phyloP scores from a whole-genome alignment of 2,113 vertebrate species.

The Urocitellus parryii region DNA sequence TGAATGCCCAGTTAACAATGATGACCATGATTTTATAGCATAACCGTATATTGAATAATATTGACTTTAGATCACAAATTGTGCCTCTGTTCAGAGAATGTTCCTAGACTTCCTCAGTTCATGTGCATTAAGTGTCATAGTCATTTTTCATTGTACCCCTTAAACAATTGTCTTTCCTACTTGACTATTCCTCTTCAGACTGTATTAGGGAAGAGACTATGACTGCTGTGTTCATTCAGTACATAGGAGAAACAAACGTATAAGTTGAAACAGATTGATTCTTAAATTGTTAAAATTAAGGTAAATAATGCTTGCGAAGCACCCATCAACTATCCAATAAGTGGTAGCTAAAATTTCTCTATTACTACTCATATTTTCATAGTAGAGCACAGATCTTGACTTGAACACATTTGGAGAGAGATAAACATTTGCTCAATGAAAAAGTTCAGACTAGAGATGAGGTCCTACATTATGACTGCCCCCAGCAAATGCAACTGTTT shows the following conservation, averaged over 20 bases:
- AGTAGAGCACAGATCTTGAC: neutral
- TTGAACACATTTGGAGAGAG: neutral
- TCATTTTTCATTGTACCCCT: neutral
- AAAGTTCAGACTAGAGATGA: neutral
- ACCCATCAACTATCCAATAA: neutral
- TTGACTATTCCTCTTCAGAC: neutral
- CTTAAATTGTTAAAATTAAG: neutral
- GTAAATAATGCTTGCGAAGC: neutral
- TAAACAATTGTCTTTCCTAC: neutral
- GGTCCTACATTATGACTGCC: neutral
- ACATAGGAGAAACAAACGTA: conserved; percentile 7
- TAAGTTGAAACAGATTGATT: neutral
- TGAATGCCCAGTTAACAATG: neutral
- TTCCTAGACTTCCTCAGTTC: neutral
- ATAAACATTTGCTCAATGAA: neutral
- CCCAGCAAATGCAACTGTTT: neutral
- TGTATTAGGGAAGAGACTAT: neutral
- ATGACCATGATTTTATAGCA: neutral
- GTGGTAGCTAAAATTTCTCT: neutral
- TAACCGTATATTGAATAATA: neutral
- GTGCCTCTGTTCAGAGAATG: neutral
- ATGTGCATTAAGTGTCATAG: neutral
- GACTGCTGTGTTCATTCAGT: neutral
- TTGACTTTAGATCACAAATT: neutral
- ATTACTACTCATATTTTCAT: neutral